Percentiles rank a stretch among this genome's conserved stretches.
phyloP scores from a whole-genome alignment of 2,797 vertebrate genomes.

The Ctenosaura bakeri region DNA sequence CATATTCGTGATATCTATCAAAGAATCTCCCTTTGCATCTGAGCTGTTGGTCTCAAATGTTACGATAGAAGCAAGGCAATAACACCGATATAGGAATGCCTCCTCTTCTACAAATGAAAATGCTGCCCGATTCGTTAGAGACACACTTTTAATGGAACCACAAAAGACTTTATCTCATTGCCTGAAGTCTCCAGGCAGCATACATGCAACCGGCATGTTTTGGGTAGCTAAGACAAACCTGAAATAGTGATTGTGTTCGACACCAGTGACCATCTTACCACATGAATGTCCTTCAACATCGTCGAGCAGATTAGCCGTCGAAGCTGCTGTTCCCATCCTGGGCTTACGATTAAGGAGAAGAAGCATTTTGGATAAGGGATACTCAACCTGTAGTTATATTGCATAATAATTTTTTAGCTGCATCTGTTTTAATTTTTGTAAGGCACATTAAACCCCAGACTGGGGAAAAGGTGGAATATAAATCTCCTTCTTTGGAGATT shows the following conservation, averaged over 20 bases:
- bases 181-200: background rate
- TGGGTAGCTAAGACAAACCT: background rate
- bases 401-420: too few species aligned
- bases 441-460: too few species aligned
- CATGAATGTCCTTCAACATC: slow-evolving; percentile 91
- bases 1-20: too few species aligned
- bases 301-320: slow-evolving; percentile 95
- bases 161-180: background rate
- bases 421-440: too few species aligned
- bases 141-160: background rate
- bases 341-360: slow-evolving; percentile 77
- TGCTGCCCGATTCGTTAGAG: background rate
- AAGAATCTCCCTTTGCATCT: background rate
- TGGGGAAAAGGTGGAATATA: too few species aligned
- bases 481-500: too few species aligned
- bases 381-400: too few species aligned
- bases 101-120: background rate
- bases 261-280: slow-evolving; percentile 81
- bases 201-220: too few species aligned
- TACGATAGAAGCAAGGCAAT: background rate
- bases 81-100: too few species aligned
- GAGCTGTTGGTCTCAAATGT: background rate
- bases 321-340: slow-evolving; percentile 91
- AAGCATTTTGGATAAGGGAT: too few species aligned
- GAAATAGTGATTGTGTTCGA: background rate